Evolutionary conservation across 2,888 invertebrate species (phyloP).

Genomic region (Dioctria rufipes): DNA sequence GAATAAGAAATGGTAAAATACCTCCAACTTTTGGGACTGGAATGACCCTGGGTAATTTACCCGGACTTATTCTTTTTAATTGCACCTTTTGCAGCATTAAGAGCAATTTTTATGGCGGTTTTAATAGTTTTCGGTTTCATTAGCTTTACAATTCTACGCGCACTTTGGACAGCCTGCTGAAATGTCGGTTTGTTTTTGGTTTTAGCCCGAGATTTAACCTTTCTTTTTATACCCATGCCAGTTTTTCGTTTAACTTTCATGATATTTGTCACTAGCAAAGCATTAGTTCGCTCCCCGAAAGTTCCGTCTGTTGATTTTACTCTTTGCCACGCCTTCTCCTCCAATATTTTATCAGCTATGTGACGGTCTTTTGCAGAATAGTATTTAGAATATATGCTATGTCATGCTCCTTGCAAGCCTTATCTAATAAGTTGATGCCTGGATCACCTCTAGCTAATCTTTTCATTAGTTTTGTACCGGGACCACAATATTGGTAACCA

Average conservation of each 20-base stretch:
- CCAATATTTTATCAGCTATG: slow-evolving; percentile 25
- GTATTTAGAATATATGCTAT: slow-evolving; percentile 57
- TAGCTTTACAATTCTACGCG: slow-evolving; percentile 50
- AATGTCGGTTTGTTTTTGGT: slow-evolving; percentile 12
- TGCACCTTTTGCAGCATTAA: slow-evolving; percentile 54
- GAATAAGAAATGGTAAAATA: too few species aligned
- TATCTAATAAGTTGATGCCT: slow-evolving; percentile 62
- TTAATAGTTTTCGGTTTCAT: slow-evolving; percentile 56
- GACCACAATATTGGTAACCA: slow-evolving; percentile 62
- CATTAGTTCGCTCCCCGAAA: slow-evolving; percentile 55
- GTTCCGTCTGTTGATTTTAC: slow-evolving; percentile 35
- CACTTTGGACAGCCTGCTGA: slow-evolving; percentile 43
- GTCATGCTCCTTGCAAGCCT: slow-evolving; percentile 60
- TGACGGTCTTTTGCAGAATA: not conserved
- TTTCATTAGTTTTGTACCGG: slow-evolving; percentile 60
- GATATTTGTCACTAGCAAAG: slow-evolving; percentile 55
- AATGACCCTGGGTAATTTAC: slow-evolving; percentile 51
- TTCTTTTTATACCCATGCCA: slow-evolving; percentile 56
- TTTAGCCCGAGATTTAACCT: not conserved
- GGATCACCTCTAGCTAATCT: slow-evolving; percentile 61
- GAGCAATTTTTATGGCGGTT: slow-evolving; percentile 59
- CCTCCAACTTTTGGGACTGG: too few species aligned
- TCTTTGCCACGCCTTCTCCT: slow-evolving; percentile 56
- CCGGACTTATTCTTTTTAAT: slow-evolving; percentile 61
- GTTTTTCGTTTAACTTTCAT: slow-evolving; percentile 59